A percentile compares a stretch with the other conserved stretches of the same genome.
Conservation (phyloP, 2,113 vertebrate species). For the Protobothrops flavoviridis region DNA sequence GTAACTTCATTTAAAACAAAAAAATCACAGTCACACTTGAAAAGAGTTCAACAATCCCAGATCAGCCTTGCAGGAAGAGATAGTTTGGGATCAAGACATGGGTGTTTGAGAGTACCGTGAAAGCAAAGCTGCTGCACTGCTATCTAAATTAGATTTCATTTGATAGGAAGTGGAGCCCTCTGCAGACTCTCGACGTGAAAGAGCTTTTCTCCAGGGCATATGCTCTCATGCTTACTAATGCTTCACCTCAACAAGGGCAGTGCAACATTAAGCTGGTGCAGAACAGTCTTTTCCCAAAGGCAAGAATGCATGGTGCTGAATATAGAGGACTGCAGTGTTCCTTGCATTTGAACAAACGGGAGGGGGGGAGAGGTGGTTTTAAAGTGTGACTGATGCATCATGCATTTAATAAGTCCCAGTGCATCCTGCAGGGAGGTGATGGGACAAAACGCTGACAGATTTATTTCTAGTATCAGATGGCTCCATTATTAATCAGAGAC, state of each 20-base stretch:
- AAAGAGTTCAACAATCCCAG: not conserved
- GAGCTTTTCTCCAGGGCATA: not conserved
- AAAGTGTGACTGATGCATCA: not conserved
- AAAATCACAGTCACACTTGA: not conserved
- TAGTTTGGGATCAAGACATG: not conserved
- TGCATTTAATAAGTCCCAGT: slow-evolving; percentile 35
- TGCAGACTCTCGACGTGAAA: slow-evolving; percentile 12
- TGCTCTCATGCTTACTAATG: slow-evolving; percentile 15
- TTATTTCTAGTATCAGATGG: slow-evolving; percentile 22
- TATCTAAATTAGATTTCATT: not conserved
- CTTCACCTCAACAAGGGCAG: slow-evolving; percentile 16
- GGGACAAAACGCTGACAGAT: slow-evolving; percentile 21
- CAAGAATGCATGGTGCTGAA: not conserved
- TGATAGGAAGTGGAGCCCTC: slow-evolving; percentile 37
- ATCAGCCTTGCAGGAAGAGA: not conserved
- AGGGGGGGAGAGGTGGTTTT: not conserved
- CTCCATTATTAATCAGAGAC: slow-evolving; percentile 7
- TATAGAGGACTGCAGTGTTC: not conserved
- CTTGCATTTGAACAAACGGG: not conserved
- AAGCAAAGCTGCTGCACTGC: not conserved
- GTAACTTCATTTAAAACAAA: not conserved
- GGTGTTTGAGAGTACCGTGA: not conserved
- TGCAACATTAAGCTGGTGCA: not conserved
- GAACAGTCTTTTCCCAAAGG: not conserved
- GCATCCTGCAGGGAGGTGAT: slow-evolving; percentile 10